Percentiles rank a stretch among this genome's conserved stretches.
Evolutionary conservation across 2,888 invertebrate genomes (phyloP).

Genomic region (Dione juno): DNA sequence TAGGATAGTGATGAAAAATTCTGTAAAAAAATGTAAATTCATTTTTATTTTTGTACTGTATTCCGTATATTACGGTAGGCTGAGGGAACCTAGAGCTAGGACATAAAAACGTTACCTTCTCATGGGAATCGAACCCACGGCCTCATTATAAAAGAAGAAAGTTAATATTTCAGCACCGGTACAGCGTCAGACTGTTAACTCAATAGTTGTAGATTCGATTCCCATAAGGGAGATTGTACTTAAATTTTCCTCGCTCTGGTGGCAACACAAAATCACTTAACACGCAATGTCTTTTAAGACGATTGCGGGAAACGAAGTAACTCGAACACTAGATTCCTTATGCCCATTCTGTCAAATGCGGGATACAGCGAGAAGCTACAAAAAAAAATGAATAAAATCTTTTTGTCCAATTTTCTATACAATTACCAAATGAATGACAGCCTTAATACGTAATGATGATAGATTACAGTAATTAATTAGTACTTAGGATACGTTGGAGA

Average conservation of each 20-base stretch:
- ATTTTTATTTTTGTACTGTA: not conserved
- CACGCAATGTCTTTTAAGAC: too few species aligned
- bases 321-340: too few species aligned
- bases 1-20: constrained; percentile 70
- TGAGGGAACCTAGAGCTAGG: not conserved
- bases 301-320: too few species aligned
- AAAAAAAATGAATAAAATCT: not conserved
- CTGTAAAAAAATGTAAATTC: constrained; percentile 51
- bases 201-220: too few species aligned
- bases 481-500: constrained; percentile 6
- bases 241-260: too few species aligned
- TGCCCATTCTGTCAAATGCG: not conserved
- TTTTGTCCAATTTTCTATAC: not conserved
- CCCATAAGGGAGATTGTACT: too few species aligned
- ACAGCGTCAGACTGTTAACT: too few species aligned
- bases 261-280: too few species aligned
- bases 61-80: not conserved
- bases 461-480: constrained; percentile 18
- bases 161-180: too few species aligned
- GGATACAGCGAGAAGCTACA: not conserved
- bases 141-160: too few species aligned
- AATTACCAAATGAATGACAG: constrained; percentile 1
- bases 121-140: too few species aligned
- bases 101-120: too few species aligned
- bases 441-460: constrained; percentile 5